Base-by-base conservation (phyloP, 2,888 invertebrate genomes). In the Orchesellides sinensis region DNA sequence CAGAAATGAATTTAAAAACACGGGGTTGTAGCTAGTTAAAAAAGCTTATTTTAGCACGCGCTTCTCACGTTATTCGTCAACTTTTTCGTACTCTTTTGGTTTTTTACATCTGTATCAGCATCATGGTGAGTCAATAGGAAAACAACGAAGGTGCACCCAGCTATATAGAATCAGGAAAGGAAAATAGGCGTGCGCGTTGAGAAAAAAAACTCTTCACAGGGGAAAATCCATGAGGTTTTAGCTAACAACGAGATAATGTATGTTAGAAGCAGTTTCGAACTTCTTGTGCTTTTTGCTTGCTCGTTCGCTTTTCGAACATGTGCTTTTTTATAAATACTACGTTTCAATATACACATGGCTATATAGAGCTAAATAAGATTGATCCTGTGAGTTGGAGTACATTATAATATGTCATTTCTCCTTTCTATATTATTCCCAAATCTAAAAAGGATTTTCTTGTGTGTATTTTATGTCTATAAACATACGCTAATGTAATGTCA, bases 21-120 rank as follows among this genome's bases (percentile, higher is more conserved):
- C 25, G 29, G 23, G 17, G 14, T 32, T 45, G 56, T 23, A 61
- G 72, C 63, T 21, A 45, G 70, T 70, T 66, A 61, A n/a, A n/a
- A 81, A 73, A 49, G 56, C 82, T 82, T 82, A 82, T 82, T 82
- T 82, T 82, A 82, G 82, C 82, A 82, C 74, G 82, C 74, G 74
- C 68, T 63, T 63, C 74, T 81, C 81, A 81, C 81, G 63, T 72
- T 72, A 25, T 23, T 63, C 35, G 19, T 56, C 29, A 1, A 63
- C 56, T 23, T 3, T 35, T 12, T 54, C 45, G 27, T 59, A 23
- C 54, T 25, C 52, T 32, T 35, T 70, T 35, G 65, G 6, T 49
- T 45, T 65, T 47, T 19, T 52, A 17, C 70, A 66, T 63, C 21
- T 27, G n/a, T n/a, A n/a, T n/a, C n/a, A n/a, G n/a, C n/a, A 21